A percentile compares a stretch with the other conserved stretches of the same genome.
These are phyloP conservation scores for Pachypanchax playfairii DNA, from an alignment of 2,113 vertebrate genomes.

Conservation along the genomic window DNA sequence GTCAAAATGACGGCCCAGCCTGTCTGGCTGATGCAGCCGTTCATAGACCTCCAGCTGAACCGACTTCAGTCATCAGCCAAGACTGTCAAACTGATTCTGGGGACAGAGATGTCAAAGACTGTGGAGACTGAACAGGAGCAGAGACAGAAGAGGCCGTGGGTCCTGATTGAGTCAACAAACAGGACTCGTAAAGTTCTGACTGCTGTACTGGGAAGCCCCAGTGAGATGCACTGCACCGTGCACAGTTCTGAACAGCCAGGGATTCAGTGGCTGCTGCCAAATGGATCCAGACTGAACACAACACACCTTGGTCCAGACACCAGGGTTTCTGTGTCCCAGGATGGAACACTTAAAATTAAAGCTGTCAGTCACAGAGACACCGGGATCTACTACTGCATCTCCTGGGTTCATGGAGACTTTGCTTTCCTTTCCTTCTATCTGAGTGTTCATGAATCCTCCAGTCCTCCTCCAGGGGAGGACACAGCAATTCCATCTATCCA, in stretches of 20 bases:
- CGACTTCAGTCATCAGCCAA: conserved; percentile 83
- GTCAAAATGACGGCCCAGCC: conserved; percentile 81
- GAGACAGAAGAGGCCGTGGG: conserved; percentile 79
- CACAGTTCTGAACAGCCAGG: conserved; percentile 79
- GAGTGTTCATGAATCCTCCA: conserved; percentile 76
- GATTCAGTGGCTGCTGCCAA: conserved; percentile 85
- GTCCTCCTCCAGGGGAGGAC: conserved; percentile 64
- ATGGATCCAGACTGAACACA: conserved; percentile 79
- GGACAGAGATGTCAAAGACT: conserved; percentile 63
- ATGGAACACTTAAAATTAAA: conserved; percentile 80
- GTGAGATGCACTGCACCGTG: conserved; percentile 80
- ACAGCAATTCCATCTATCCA: conserved; percentile 44
- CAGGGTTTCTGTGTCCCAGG: conserved; percentile 77
- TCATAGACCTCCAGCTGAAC: conserved; percentile 84
- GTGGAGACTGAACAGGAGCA: conserved; percentile 55
- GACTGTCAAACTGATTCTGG: conserved; percentile 78
- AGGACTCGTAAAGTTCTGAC: conserved; percentile 48
- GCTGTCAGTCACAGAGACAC: conserved; percentile 74
- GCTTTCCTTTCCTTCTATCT: conserved; percentile 78
- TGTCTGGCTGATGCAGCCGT: conserved; percentile 86
- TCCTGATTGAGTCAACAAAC: conserved; percentile 81
- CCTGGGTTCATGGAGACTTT: conserved; percentile 77
- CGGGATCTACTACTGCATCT: conserved; percentile 86
- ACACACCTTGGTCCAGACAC: conserved; percentile 69
- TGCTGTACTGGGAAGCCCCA: conserved; percentile 76